These are phyloP conservation scores for Ia io DNA, from an alignment of 2,113 vertebrate species.

Conservation along the genomic window DNA sequence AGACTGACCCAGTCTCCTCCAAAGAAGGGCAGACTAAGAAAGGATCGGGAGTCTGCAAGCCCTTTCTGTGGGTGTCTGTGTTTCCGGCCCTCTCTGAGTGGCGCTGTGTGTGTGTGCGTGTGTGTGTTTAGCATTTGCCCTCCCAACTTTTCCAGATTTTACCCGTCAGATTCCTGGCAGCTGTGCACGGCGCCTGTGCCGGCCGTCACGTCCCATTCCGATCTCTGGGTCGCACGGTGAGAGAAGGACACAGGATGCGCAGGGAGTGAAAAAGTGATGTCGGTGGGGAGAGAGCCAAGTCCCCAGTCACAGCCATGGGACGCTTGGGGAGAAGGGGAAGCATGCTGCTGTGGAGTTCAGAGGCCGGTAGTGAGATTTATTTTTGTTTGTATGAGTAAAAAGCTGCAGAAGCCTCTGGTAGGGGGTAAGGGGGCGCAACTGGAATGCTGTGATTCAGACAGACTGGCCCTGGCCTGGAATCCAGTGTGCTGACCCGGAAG, in stretches of 20 bases:
- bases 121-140: conserved; percentile 74
- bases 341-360: conserved; percentile 84
- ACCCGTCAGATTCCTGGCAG: conserved; percentile 85
- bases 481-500: conserved; percentile 79
- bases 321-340: conserved; percentile 83
- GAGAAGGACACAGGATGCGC: conserved; percentile 88
- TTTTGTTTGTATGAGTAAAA: conserved; percentile 88
- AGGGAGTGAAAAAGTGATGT: conserved; percentile 87
- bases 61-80: conserved; percentile 36
- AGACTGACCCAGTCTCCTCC: background rate
- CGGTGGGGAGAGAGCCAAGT: conserved; percentile 84
- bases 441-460: conserved; percentile 83
- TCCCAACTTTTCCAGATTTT: conserved; percentile 71
- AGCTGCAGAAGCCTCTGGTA: conserved; percentile 84
- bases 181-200: conserved; percentile 80
- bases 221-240: conserved; percentile 84
- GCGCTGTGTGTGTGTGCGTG: background rate
- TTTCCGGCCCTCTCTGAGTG: conserved; percentile 62
- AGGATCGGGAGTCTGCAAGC: background rate
- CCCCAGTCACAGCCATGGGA: conserved; percentile 80
- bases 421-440: conserved; percentile 63
- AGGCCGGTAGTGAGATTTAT: conserved; percentile 87
- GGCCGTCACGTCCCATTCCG: conserved; percentile 88
- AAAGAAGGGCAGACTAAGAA: background rate
- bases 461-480: conserved; percentile 75